Evolutionary conservation across 2,113 vertebrate species (phyloP), one percentile per base, ranked within the genome.

Genomic region (Ammodytes marinus): DNA sequence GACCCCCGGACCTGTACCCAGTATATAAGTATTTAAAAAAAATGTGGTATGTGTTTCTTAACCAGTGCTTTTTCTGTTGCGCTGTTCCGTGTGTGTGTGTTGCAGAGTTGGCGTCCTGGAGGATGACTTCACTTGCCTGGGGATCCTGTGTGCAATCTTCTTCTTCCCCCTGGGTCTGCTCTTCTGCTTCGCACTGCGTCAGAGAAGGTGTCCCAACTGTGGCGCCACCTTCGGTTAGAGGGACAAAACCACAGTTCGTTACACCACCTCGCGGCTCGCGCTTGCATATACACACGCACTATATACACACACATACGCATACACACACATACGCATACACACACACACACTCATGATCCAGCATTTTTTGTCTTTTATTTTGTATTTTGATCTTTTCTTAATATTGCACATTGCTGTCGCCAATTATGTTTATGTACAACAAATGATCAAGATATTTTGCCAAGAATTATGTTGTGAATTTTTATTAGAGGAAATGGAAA

Each of bases 151-250:
- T 89, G 98, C 98, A 94, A 98, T 99, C 91, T 93, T 98, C 79
- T 96, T 99, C 93, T 99, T 99, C 87, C 98, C 98, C 4, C 95
- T 99, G 79, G 98, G 98, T 54, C 96, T 99, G 88, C 96, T 99
- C 80, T 99, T 99, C 95, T 99, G 98, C 90, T 96, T 99, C 5
- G 97, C 96, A 6, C 94, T 99, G 94, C 97, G 97, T 88, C 97
- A 99, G 96, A 96, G 97, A 89, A 95, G 97, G 90, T 99, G 98
- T 92, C 98, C 98, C 49, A 99, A 99, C 94, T 99, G 98, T 52
- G 98, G 98, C 47, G 97, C 98, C 67, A 97, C 95, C 69, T 99
- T 99, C 52, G 96, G 96, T 77, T 99, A 95, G 94, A 96, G 88
- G 94, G 95, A 94, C 87, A 94, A 94, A 90, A 90, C 87, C n/a